phyloP scores from a whole-genome alignment of 2,113 vertebrate species.

The Clinocottus analis region DNA sequence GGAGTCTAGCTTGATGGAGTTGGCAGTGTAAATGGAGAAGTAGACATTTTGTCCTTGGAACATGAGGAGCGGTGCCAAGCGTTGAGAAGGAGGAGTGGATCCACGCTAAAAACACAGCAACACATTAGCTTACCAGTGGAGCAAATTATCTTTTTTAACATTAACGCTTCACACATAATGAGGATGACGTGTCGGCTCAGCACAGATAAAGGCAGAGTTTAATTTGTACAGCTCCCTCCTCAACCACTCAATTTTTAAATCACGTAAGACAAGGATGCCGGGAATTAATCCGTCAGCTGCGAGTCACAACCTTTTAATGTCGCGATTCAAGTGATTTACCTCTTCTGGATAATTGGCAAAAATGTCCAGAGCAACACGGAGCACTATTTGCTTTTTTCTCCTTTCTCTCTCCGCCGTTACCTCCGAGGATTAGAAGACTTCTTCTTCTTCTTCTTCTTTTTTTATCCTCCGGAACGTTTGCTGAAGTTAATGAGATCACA shows the following conservation, averaged over 20 bases:
- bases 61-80: constrained; percentile 54
- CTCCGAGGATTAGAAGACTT: constrained; percentile 33
- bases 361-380: constrained; percentile 52
- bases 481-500: constrained; percentile 65
- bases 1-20: constrained; percentile 53
- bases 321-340: constrained; percentile 51
- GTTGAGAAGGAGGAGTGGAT: constrained; percentile 56
- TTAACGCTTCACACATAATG: constrained; percentile 63
- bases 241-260: constrained; percentile 53
- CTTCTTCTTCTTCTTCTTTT: constrained; percentile 18
- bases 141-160: constrained; percentile 62
- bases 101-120: constrained; percentile 56
- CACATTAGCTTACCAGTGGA: constrained; percentile 58
- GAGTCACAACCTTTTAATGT: constrained; percentile 68
- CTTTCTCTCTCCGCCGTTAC: constrained; percentile 34
- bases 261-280: constrained; percentile 60
- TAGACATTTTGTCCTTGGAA: constrained; percentile 64
- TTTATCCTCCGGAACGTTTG: constrained; percentile 41
- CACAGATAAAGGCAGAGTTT: constrained; percentile 61
- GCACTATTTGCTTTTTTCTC: constrained; percentile 45
- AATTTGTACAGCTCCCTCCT: constrained; percentile 56
- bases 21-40: constrained; percentile 71
- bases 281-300: constrained; percentile 64
- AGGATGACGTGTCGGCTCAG: constrained; percentile 62
- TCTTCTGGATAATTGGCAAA: constrained; percentile 55